A percentile compares a stretch with the other conserved stretches of the same genome.
Conservation (phyloP, 2,888 invertebrate genomes). For the Abscondita cerata region DNA sequence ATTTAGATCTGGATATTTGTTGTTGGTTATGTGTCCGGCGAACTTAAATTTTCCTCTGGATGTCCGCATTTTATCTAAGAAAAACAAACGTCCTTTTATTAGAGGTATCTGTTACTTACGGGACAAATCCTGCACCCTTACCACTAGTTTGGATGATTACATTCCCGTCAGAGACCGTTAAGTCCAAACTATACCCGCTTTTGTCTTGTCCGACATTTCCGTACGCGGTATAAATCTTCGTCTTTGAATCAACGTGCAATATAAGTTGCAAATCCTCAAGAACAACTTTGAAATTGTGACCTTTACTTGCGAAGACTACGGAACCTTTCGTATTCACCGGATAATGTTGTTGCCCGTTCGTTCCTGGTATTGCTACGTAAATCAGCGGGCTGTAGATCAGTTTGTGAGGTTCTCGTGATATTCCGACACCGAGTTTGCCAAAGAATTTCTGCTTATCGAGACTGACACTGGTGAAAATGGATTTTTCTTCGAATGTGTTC, state of each 20-base stretch:
- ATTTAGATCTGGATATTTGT: conserved; percentile 66
- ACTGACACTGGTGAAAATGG: no score
- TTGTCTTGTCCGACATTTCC: conserved; percentile 61
- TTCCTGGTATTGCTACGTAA: no score
- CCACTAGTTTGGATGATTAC: conserved; percentile 60
- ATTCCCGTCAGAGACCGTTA: conserved; percentile 60
- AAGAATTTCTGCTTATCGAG: no score
- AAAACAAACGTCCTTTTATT: no score
- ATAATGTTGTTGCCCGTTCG: no score
- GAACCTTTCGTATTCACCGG: not conserved
- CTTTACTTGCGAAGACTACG: not conserved
- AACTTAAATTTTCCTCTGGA: conserved; percentile 58
- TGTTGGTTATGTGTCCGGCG: conserved; percentile 63
- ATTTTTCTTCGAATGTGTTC: no score
- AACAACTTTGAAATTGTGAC: not conserved
- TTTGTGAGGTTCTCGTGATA: no score
- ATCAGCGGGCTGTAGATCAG: no score
- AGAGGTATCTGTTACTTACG: no score
- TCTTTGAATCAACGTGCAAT: not conserved
- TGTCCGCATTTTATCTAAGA: no score
- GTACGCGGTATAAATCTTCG: conserved; percentile 61
- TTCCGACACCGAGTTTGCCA: no score
- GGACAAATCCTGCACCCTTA: no score
- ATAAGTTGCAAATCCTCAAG: not conserved
- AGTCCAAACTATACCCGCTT: conserved; percentile 59